These are phyloP conservation scores for Dolichotis patagonum DNA, from an alignment of 2,113 vertebrate species.

Conservation along the genomic window DNA sequence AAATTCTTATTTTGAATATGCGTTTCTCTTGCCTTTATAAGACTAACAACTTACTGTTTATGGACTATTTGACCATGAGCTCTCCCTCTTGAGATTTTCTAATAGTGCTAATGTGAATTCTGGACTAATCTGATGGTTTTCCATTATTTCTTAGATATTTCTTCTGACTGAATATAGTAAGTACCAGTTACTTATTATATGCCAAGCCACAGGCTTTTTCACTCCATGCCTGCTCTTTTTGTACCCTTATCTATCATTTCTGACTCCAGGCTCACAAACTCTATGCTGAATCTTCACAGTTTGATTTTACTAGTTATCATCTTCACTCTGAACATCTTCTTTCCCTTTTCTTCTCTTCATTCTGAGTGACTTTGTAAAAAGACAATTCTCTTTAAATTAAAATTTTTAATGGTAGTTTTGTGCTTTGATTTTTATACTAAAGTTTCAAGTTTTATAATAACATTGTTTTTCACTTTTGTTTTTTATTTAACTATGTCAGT, in stretches of 20 bases:
- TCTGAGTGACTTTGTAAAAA: conserved; percentile 17
- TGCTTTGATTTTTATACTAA: neutral
- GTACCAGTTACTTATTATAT: neutral
- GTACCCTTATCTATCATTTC: neutral
- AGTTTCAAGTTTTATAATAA: neutral
- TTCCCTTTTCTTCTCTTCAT: neutral
- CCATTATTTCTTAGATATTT: neutral
- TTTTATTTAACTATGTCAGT: neutral
- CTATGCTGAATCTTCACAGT: too few species aligned
- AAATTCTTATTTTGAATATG: neutral
- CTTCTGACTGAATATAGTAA: neutral
- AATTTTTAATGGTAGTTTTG: neutral
- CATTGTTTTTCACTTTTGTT: neutral
- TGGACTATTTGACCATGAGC: neutral
- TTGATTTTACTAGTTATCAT: neutral
- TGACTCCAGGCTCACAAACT: neutral
- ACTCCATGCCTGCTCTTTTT: neutral
- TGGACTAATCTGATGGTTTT: neutral
- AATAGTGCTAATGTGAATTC: neutral
- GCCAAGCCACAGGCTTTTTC: neutral
- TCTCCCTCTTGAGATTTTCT: conserved; percentile 9
- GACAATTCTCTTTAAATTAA: neutral
- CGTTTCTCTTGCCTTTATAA: neutral
- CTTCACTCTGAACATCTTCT: neutral
- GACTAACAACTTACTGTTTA: neutral